Conservation (phyloP, 2,888 invertebrate genomes). For the Maniola hyperantus region DNA sequence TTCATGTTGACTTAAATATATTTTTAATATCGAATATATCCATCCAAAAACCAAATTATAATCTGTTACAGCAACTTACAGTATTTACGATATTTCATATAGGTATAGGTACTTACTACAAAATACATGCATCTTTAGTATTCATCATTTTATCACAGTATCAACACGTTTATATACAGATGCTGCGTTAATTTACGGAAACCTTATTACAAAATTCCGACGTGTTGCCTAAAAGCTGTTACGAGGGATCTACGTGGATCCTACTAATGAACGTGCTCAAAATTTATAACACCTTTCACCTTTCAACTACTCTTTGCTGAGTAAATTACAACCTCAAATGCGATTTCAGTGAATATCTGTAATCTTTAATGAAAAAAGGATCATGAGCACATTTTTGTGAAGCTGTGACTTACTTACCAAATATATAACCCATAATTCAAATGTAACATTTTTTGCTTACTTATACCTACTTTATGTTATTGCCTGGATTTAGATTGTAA, state of each 20-base stretch:
- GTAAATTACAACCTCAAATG: conserved; percentile 32
- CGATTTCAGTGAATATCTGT: background rate
- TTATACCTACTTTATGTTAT: too few relatives aligned
- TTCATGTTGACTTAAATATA: too few relatives aligned
- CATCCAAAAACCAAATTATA: too few relatives aligned
- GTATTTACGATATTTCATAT: too few relatives aligned
- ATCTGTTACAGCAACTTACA: too few relatives aligned
- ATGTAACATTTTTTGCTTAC: too few relatives aligned
- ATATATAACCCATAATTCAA: too few relatives aligned
- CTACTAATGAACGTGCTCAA: conserved; percentile 79
- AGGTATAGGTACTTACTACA: too few relatives aligned
- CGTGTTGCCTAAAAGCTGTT: conserved; percentile 72
- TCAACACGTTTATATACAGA: conserved; percentile 45
- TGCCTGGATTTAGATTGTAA: too few relatives aligned
- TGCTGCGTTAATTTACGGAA: conserved; percentile 75
- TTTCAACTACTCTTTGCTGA: conserved; percentile 66
- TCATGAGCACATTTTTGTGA: too few relatives aligned
- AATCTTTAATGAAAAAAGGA: background rate
- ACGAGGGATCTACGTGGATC: conserved; percentile 59
- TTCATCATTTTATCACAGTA: conserved; percentile 36
- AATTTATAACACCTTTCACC: conserved; percentile 78
- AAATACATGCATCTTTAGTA: conserved; percentile 14
- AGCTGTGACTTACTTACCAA: too few relatives aligned
- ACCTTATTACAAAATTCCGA: conserved; percentile 80
- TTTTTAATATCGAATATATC: too few relatives aligned